Base-by-base conservation (phyloP, 2,888 invertebrate genomes). In the Lasioglossum morio region DNA sequence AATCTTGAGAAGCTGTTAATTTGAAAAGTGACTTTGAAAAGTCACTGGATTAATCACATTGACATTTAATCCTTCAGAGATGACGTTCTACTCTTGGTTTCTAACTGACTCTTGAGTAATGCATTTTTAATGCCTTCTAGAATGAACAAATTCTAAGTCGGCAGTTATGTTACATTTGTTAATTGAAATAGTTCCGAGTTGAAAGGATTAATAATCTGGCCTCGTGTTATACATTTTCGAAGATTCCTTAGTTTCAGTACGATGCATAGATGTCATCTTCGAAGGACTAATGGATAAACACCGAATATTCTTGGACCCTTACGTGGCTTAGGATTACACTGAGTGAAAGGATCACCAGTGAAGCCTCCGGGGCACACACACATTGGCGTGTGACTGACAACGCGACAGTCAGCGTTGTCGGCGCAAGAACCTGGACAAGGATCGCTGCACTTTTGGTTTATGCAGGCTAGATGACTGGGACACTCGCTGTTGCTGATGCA, bases 401-500 rank as follows among this genome's bases (percentile, higher is more conserved):
- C 95, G 74, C 94, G 91, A 85, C 96, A 96, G 37, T 97, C 96
- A 3, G 97, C 97, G 93, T 97, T 97, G 72, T 96, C 95, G 73
- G 97, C 97, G 91, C 97, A 97, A 73, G 96, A 96, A 80, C 97
- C 96, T 37, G 96, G 96, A 91, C 97, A 98, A 12, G 97, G 97
- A 92, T 97, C 97, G 93, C 95, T 96, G 93, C 97, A 97, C 95
- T 97, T 97, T 91, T 97, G 96, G 90, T 96, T 97, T 63, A 98
- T 97, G 92, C 98, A 98, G 10, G 98, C 97, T 92, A 96, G 96
- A 88, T 96, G 96, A 87, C 96, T 97, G 72, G 96, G 95, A 93
- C 98, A 98, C 92, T 98, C 98, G 19, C 97, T 96, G 89, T 97
- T 97, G 46, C 97, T 96, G 8, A 97, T 95, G 94, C 98, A 98